A percentile compares a stretch with the other conserved stretches of the same genome.
These are phyloP conservation scores for Microcebus ravelobensis DNA, from an alignment of 2,113 vertebrate species.

Conservation along the genomic window DNA sequence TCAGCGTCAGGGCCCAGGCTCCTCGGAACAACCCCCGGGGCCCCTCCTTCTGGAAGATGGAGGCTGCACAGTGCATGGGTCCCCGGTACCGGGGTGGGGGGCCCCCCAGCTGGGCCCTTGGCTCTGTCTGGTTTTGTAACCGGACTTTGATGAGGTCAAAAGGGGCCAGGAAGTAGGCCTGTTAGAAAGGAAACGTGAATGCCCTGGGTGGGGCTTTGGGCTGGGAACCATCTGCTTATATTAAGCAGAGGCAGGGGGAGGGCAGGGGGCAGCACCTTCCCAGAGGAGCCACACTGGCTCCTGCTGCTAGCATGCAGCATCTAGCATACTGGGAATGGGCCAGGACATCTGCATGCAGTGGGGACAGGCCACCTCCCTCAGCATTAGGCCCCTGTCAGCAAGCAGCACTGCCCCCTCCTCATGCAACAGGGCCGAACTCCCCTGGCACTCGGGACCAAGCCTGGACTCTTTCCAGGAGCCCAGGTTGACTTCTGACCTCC, in stretches of 20 bases:
- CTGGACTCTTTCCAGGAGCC: background rate
- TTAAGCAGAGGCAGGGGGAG: background rate
- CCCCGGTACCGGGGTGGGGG: constrained; percentile 81
- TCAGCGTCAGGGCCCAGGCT: constrained; percentile 84
- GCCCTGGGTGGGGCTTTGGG: background rate
- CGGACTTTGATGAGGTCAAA: constrained; percentile 92
- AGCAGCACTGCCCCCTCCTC: background rate
- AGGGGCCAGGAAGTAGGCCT: constrained; percentile 86
- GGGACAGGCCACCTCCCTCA: background rate
- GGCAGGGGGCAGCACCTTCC: background rate
- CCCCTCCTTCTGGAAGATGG: constrained; percentile 87
- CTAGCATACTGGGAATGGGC: background rate
- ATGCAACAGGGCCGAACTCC: background rate
- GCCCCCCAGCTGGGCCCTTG: background rate
- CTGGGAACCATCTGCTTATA: fast-evolving
- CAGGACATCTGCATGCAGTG: background rate
- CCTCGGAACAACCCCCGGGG: constrained; percentile 87
- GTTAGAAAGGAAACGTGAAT: background rate
- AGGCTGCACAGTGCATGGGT: constrained; percentile 83
- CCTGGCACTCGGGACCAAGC: background rate
- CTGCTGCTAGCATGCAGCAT: background rate
- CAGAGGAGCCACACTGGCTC: fast-evolving
- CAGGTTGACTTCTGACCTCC: background rate
- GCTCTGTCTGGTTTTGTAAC: constrained; percentile 87
- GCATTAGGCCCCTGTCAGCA: background rate